Conservation (phyloP, 2,888 invertebrate genomes). For the Blera fallax region DNA sequence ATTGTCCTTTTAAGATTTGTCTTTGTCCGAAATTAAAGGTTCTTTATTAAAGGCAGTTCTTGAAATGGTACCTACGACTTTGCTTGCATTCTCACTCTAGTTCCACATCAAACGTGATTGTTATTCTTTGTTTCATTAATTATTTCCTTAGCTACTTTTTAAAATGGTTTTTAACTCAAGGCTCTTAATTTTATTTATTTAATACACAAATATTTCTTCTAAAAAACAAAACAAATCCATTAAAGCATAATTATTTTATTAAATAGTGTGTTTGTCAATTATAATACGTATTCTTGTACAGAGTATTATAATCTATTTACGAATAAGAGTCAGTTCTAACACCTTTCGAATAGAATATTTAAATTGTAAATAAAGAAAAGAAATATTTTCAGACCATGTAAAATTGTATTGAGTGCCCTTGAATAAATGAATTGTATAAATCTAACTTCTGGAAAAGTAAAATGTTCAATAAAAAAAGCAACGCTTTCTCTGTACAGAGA, state of each 20-base stretch:
- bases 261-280: slow-evolving; percentile 48
- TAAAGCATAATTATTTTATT: background rate
- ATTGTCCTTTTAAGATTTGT: too few relatives aligned
- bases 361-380: slow-evolving; percentile 46
- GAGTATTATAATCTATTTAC: background rate
- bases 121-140: too few relatives aligned
- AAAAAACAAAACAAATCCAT: too few relatives aligned
- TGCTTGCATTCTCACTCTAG: too few relatives aligned
- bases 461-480: slow-evolving; percentile 17
- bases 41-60: too few relatives aligned
- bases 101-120: too few relatives aligned
- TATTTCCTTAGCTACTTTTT: too few relatives aligned
- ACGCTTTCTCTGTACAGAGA: background rate
- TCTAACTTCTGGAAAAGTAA: background rate
- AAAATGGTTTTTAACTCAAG: too few relatives aligned
- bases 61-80: too few relatives aligned
- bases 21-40: too few relatives aligned
- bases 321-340: background rate
- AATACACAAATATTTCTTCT: too few relatives aligned
- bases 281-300: background rate
- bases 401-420: slow-evolving; percentile 31
- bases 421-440: slow-evolving; percentile 5
- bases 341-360: background rate
- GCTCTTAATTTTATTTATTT: too few relatives aligned
- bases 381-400: slow-evolving; percentile 17